Conservation (phyloP, 92 coral and sea anemone genomes). For the Palythoa caribaeorum region DNA sequence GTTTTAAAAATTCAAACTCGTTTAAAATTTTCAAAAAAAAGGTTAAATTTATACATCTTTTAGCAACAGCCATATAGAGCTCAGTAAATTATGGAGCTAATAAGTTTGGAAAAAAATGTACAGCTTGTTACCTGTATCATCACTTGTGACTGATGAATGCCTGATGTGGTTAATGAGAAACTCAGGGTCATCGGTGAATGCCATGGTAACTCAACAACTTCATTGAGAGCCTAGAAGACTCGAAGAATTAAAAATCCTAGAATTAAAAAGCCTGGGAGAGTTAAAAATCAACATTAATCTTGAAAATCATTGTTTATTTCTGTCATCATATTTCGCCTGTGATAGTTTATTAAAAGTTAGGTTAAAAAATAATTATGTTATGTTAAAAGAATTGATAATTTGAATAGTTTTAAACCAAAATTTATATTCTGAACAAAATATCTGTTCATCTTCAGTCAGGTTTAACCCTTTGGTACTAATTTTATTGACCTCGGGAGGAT, state of each 20-base stretch:
- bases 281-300: background rate
- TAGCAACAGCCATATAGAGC: background rate
- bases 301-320: no score
- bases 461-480: no score
- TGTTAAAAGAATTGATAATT: no score
- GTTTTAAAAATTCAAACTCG: no score
- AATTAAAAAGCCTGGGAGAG: background rate
- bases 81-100: background rate
- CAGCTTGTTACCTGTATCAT: slow-evolving; percentile 84
- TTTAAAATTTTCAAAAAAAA: background rate
- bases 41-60: background rate
- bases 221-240: background rate
- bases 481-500: no score
- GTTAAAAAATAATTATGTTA: no score
- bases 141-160: slow-evolving; percentile 96
- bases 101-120: background rate
- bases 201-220: slow-evolving; percentile 61
- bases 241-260: background rate
- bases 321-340: no score
- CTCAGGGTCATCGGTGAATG: slow-evolving; percentile 89
- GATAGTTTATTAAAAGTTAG: no score
- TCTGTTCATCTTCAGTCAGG: no score
- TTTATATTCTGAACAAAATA: no score
- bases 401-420: no score
- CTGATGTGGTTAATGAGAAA: slow-evolving; percentile 92